These are phyloP conservation scores for Zoanthus sociatus DNA, from an alignment of 92 coral and sea anemone species.

Conservation along the genomic window DNA sequence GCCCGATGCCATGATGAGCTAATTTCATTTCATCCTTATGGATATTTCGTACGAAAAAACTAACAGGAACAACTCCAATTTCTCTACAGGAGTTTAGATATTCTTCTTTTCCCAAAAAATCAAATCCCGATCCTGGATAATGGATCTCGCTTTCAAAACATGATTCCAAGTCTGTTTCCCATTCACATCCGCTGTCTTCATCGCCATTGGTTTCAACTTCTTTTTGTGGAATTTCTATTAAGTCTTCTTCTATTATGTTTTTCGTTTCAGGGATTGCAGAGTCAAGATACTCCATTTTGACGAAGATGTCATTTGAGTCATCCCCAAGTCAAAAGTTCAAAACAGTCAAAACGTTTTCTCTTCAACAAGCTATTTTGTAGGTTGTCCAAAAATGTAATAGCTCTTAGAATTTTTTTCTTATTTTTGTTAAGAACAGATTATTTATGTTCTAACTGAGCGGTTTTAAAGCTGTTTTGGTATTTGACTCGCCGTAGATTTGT, in stretches of 20 bases:
- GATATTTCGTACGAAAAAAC: constrained; percentile 67
- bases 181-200: constrained; percentile 60
- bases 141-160: constrained; percentile 46
- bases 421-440: too few relatives aligned
- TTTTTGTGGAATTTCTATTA: not conserved
- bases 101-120: constrained; percentile 64
- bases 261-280: not conserved
- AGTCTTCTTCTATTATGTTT: not conserved
- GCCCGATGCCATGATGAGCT: constrained; percentile 79
- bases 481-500: not conserved
- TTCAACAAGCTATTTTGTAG: too few relatives aligned
- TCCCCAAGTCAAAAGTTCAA: not conserved
- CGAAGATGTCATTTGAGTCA: not conserved
- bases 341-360: too few relatives aligned
- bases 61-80: constrained; percentile 63
- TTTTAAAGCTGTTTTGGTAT: too few relatives aligned
- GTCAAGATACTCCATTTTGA: not conserved
- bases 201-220: not conserved
- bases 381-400: too few relatives aligned
- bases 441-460: too few relatives aligned
- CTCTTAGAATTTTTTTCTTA: too few relatives aligned
- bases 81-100: constrained; percentile 63
- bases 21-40: constrained; percentile 61
- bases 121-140: constrained; percentile 36
- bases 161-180: constrained; percentile 79